Base-by-base conservation (phyloP, 1,140 invertebrate genomes). In the Ceratina japonica region DNA sequence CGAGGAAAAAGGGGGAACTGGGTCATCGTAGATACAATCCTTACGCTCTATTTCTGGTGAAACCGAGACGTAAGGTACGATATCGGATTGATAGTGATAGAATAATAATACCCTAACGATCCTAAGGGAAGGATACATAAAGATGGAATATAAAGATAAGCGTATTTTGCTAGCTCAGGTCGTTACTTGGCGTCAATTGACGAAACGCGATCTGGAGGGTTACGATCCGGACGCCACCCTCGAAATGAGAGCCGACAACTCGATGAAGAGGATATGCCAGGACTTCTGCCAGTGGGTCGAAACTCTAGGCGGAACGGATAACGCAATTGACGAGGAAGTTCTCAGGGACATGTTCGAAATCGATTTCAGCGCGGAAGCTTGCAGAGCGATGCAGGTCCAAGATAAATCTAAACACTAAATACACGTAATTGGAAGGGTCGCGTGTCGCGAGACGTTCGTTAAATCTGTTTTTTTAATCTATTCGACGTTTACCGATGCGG, bases 261-360 rank as follows among this genome's bases (percentile, higher is more conserved):
- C 90, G 68, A 89, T 88, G 8, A 77, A 91, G 37, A 75, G 75
- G 74, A 92, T 93, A 81, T 92, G 91, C 15, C 89, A 89, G 69
- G 94, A 95, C 63, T 95, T 95, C 82, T 94, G 93, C 74, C 90
- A 94, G 2, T 95, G 94, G 94, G 90, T 94, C 86, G 90, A 91
- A 59, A 88, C 79, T 62, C 84, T 94, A 22, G 93, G 93, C 0
- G 93, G 93, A 18, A 81, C 86, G 49, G 85, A 92, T 37, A 87
- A 88, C 24, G 78, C 85, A 2, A 87, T 93, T n/a, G 91, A 93
- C 73, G 92, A 91, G 58, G 87, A 91, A 37, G 88, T 90, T 31
- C 87, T 94, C 15, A 89, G 92, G 56, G 91, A 93, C 58, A 92
- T 94, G 92, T 94, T 94, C 75, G 90, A 94, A 90, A 93, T 95